Conservation (phyloP, 2,888 invertebrate species). For the Sepiola atlantica region DNA sequence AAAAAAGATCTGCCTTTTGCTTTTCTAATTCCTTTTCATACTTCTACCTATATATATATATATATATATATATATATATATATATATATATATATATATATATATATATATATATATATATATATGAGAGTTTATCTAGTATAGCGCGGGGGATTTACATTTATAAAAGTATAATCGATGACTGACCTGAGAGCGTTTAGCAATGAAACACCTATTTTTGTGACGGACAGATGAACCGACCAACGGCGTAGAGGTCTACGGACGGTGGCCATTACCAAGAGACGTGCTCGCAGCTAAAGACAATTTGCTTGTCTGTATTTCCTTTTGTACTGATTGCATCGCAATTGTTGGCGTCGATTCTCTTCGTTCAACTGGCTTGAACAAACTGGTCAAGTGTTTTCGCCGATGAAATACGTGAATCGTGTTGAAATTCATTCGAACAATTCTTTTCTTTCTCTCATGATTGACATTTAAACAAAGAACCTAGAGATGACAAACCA, state of each 20-base stretch:
- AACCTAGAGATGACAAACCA: neutral
- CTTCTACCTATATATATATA: neutral
- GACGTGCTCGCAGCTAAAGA: no score
- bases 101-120: constrained; percentile 2
- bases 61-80: neutral
- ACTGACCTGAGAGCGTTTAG: no score
- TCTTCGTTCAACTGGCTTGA: neutral
- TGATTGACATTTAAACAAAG: neutral
- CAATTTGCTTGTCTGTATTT: neutral
- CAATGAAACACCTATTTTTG: no score
- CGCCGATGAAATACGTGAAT: neutral
- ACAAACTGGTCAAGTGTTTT: neutral
- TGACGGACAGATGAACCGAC: no score
- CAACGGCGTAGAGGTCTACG: no score
- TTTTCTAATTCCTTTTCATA: no score
- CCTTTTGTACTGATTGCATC: neutral
- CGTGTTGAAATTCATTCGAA: neutral
- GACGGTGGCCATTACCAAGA: no score
- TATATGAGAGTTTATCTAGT: no score
- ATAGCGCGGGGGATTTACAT: no score
- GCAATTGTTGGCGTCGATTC: neutral
- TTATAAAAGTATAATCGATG: no score
- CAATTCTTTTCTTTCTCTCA: neutral
- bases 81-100: neutral
- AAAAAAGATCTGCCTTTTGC: no score